Percentiles rank a stretch among this genome's conserved stretches.
These are phyloP conservation scores for Entelurus aequoreus DNA, from an alignment of 2,113 vertebrate species.

Conservation along the genomic window DNA sequence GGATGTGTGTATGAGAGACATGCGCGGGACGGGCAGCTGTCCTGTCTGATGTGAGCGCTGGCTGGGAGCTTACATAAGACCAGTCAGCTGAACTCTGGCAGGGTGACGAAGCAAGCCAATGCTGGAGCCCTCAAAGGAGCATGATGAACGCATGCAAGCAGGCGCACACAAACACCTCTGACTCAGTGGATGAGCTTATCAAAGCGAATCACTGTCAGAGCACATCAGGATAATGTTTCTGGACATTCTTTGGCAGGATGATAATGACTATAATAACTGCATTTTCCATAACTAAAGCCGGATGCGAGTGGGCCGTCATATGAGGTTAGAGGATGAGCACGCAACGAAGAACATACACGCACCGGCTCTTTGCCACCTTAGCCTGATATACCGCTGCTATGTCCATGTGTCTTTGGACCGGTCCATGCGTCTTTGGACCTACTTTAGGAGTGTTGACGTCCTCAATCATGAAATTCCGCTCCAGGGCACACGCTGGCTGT, in stretches of 20 bases:
- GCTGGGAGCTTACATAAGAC: constrained; percentile 58
- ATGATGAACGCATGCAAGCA: background rate
- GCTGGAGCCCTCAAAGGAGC: constrained; percentile 33
- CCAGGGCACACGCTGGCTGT: constrained; percentile 72
- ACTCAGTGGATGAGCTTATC: constrained; percentile 31
- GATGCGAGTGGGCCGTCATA: background rate
- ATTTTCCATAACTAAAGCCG: constrained; percentile 8
- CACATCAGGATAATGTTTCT: constrained; percentile 19
- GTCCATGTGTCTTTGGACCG: constrained; percentile 3
- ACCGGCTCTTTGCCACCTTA: background rate
- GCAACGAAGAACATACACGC: background rate
- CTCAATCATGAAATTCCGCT: constrained; percentile 86
- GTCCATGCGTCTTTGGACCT: constrained; percentile 22
- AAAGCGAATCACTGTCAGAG: constrained; percentile 35
- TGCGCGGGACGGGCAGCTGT: constrained; percentile 61
- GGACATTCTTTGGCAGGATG: constrained; percentile 23
- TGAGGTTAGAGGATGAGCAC: background rate
- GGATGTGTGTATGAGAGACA: constrained; percentile 21
- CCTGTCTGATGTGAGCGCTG: constrained; percentile 52
- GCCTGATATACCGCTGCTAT: constrained; percentile 2
- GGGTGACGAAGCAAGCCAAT: constrained; percentile 24
- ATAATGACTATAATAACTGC: constrained; percentile 23
- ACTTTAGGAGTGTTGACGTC: constrained; percentile 93
- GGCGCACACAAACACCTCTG: constrained; percentile 15
- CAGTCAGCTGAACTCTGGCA: constrained; percentile 48